phyloP scores from a whole-genome alignment of 2,797 vertebrate genomes.

The Catamblyrhynchus diadema region DNA sequence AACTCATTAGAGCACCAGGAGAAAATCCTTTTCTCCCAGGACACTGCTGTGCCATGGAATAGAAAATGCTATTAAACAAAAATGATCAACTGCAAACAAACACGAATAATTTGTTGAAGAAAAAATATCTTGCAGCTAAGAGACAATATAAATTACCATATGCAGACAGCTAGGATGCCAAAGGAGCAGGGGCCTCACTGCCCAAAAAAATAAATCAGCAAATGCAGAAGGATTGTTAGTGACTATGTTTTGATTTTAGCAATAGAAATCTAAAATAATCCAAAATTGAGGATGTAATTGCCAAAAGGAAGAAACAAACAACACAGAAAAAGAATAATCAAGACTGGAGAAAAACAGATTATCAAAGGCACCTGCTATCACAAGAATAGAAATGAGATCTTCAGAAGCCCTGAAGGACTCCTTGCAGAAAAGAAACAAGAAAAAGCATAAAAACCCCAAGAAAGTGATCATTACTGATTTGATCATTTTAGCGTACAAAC shows the following conservation, averaged over 20 bases:
- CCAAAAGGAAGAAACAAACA: slow-evolving; percentile 41
- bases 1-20: slow-evolving; percentile 1
- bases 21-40: slow-evolving; percentile 19
- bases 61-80: slow-evolving; percentile 25
- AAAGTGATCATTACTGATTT: not conserved
- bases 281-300: slow-evolving; percentile 16
- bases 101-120: not conserved
- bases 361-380: slow-evolving; percentile 41
- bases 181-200: not conserved
- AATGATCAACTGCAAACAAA: slow-evolving; percentile 16
- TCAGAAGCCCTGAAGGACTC: slow-evolving; percentile 28
- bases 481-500: slow-evolving; percentile 12
- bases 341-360: slow-evolving; percentile 2
- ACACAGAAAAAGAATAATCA: slow-evolving; percentile 24
- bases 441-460: not conserved
- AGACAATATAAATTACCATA: slow-evolving; percentile 8
- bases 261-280: slow-evolving; percentile 22
- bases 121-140: slow-evolving; percentile 1
- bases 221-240: not conserved
- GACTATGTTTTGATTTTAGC: not conserved
- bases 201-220: not conserved
- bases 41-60: not conserved
- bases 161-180: not conserved
- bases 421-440: not conserved
- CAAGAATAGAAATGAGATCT: slow-evolving; percentile 35